Evolutionary conservation across 2,113 vertebrate species (phyloP), one percentile per base, ranked within the genome.

Genomic region (Phrynosoma platyrhinos): DNA sequence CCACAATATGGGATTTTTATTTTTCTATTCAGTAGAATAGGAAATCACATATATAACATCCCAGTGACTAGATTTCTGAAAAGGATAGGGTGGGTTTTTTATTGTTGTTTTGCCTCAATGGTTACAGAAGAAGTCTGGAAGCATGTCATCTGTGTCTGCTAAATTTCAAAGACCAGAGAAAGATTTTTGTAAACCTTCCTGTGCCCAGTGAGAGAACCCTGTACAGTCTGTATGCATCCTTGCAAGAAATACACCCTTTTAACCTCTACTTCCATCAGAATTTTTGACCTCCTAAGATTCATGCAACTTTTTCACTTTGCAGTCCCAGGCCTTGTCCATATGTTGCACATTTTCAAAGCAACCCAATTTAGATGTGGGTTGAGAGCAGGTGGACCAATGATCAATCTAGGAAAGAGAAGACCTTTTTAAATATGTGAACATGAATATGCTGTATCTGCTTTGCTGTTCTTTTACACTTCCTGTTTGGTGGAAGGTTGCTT

Each of bases 61-160:
- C 23, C 72, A 69, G 64, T 62, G 23, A 82, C 16, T 55, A 23
- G 52, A 52, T 23, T 74, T 42, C 25, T 81, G 42, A 64, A 72
- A 87, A 20, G 20, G 69, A 30, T 16, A 25, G 1, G 47, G n/a
- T 30, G 58, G 58, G 58, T 16, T 62, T 62, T 62, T 62, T 16
- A 18, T 62, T 62, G 58, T 18, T 62, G 14, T 62, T 62, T 32
- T 79, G 66, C 40, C 6, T 64, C 18, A 30, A 14, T 74, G 40
- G 71, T 62, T 53, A 87, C 32, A 18, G 55, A 74, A 13, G 64
- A 74, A 68, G 2, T 53, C 74, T 87, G 86, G 82, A 74, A 87
- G 47, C 69, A 82, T 27, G 86, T 53, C 69, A 82, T 25, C n/a
- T 68, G 79, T 42, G 18, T 64, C 79, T 82, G 86, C n/a, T 87